phyloP scores from a whole-genome alignment of 2,113 vertebrate species.

The Haemorhous mexicanus region DNA sequence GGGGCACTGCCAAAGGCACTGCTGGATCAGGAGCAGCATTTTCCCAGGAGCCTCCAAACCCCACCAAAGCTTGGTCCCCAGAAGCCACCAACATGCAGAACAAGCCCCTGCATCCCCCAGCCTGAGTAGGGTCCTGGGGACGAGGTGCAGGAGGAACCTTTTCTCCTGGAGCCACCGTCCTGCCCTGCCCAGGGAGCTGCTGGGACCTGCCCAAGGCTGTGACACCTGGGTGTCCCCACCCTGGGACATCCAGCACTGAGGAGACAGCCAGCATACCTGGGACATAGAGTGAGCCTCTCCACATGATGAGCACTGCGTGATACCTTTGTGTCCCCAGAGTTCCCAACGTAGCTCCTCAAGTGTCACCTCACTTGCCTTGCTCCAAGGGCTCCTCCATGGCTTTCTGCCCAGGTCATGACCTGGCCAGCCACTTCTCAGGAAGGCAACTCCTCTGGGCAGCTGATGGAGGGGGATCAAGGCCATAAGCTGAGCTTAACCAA shows the following conservation, averaged over 20 bases:
- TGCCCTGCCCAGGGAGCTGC: not conserved
- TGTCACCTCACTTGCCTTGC: not conserved
- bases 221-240: not conserved
- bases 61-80: not conserved
- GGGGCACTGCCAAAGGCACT: accelerated
- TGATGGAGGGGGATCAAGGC: not conserved
- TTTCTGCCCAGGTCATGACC: not conserved
- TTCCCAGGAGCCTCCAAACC: not conserved
- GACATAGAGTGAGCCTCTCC: not conserved
- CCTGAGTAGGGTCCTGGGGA: accelerated
- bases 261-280: not conserved
- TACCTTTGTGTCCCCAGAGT: not conserved
- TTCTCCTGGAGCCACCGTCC: not conserved
- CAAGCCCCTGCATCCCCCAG: not conserved
- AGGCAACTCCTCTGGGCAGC: not conserved
- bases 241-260: not conserved
- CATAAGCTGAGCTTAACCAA: not conserved
- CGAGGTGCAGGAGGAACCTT: not conserved
- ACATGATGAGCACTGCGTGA: accelerated
- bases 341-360: accelerated
- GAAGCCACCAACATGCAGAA: not conserved
- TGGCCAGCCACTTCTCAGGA: not conserved
- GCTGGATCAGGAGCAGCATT: not conserved
- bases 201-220: not conserved
- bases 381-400: not conserved